phyloP scores from a whole-genome alignment of 2,888 invertebrate species.

The Aelia acuminata region DNA sequence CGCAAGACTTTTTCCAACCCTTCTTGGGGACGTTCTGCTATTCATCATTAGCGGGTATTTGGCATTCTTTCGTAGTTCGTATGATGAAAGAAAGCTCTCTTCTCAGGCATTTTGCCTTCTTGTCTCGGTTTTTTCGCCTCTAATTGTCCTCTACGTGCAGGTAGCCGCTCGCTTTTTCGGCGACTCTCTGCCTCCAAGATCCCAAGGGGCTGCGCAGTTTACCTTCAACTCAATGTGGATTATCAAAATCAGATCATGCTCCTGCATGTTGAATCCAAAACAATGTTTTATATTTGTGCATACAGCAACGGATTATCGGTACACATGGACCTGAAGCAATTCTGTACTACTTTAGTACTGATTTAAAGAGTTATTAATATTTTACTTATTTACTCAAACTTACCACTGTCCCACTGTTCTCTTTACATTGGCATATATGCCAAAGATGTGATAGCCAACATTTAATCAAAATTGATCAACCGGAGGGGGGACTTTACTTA shows the following conservation, averaged over 20 bases:
- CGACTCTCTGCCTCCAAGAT: not conserved
- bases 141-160: constrained; percentile 54
- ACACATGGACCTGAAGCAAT: too few relatives aligned
- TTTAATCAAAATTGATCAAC: too few relatives aligned
- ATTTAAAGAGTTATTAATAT: too few relatives aligned
- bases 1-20: constrained; percentile 8
- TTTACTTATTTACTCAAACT: too few relatives aligned
- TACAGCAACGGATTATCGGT: too few relatives aligned
- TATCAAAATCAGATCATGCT: not conserved
- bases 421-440: too few relatives aligned
- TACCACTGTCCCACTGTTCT: too few relatives aligned
- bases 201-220: not conserved
- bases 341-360: too few relatives aligned
- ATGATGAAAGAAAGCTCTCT: constrained; percentile 3
- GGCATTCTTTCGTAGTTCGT: constrained; percentile 54
- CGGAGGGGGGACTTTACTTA: too few relatives aligned
- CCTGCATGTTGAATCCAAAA: too few relatives aligned
- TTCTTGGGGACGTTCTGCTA: constrained; percentile 44
- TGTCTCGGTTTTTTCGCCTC: constrained; percentile 33
- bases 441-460: too few relatives aligned
- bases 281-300: too few relatives aligned
- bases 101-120: constrained; percentile 45
- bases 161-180: constrained; percentile 52
- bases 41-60: constrained; percentile 57
- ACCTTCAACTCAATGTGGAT: not conserved